These are phyloP conservation scores for Passer montanus DNA, from an alignment of 2,113 vertebrate species.

Conservation along the genomic window DNA sequence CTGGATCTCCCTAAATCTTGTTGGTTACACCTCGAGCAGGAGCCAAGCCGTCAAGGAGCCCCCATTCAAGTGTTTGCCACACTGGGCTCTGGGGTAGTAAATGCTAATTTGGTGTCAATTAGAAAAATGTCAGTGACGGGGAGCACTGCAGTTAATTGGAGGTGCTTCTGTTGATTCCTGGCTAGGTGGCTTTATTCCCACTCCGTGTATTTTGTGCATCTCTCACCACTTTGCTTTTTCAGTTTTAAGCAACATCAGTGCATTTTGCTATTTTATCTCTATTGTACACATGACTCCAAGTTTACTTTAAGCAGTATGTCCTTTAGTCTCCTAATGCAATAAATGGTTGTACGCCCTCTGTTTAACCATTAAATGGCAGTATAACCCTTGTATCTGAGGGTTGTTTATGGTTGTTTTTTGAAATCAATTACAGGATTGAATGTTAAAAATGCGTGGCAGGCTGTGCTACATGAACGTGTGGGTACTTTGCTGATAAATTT, in stretches of 20 bases:
- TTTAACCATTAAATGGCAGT: slow-evolving; percentile 20
- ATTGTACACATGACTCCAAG: not conserved
- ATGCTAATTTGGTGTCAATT: slow-evolving; percentile 70
- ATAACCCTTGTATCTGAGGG: not conserved
- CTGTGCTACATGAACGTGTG: not conserved
- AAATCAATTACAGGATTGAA: not conserved
- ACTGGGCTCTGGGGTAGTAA: slow-evolving; percentile 6
- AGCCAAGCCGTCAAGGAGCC: slow-evolving; percentile 55
- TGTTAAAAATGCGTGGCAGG: not conserved
- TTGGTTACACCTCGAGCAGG: slow-evolving; percentile 66
- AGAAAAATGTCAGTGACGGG: slow-evolving; percentile 53
- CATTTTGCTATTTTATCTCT: slow-evolving; percentile 37
- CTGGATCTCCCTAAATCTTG: slow-evolving; percentile 56
- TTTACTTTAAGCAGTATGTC: slow-evolving; percentile 35
- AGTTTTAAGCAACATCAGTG: slow-evolving; percentile 48
- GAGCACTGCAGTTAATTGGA: slow-evolving; percentile 8
- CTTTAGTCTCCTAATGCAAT: not conserved
- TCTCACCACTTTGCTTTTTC: slow-evolving; percentile 59
- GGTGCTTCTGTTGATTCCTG: slow-evolving; percentile 29
- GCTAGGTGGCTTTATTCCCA: not conserved
- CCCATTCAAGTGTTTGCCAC: slow-evolving; percentile 47
- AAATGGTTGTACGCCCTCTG: not conserved
- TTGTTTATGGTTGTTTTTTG: slow-evolving; percentile 31
- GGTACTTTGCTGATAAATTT: not conserved
- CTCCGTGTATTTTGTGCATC: not conserved